Evolutionary conservation across 2,113 vertebrate species (phyloP).

Genomic region (Genyomyrus donnyi): DNA sequence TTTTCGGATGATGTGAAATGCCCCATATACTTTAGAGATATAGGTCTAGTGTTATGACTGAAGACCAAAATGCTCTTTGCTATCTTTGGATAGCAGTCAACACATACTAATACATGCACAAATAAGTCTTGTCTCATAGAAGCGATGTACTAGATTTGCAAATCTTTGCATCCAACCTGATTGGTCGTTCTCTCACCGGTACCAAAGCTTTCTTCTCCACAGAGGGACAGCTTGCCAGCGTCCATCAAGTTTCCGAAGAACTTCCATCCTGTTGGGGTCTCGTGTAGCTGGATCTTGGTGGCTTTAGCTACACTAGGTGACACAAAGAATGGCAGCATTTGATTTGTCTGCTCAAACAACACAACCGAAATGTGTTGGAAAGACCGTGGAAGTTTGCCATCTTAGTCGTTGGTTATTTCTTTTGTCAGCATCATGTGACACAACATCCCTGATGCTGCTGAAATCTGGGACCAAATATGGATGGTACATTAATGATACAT

Average conservation of each 20-base stretch:
- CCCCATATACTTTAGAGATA: neutral
- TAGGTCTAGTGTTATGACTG: neutral
- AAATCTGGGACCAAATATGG: neutral
- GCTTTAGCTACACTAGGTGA: constrained; percentile 81
- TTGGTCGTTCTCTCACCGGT: constrained; percentile 67
- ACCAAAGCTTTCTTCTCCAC: constrained; percentile 94
- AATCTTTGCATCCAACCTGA: neutral
- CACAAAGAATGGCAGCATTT: neutral
- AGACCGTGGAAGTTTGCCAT: neutral
- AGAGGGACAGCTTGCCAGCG: constrained; percentile 86
- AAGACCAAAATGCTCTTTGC: neutral
- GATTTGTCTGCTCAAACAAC: neutral
- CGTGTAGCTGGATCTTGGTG: constrained; percentile 89
- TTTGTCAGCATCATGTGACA: neutral
- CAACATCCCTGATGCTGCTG: neutral
- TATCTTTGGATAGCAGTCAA: neutral
- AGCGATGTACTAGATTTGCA: neutral
- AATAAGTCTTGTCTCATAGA: neutral
- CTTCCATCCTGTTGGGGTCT: constrained; percentile 93
- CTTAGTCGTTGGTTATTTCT: neutral
- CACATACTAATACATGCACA: neutral
- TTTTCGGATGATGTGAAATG: neutral
- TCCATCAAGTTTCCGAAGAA: constrained; percentile 98
- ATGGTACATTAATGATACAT: too few species aligned
- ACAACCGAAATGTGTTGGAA: neutral